These are phyloP conservation scores for Rafetus swinhoei DNA, from an alignment of 2,113 vertebrate species.

Conservation along the genomic window DNA sequence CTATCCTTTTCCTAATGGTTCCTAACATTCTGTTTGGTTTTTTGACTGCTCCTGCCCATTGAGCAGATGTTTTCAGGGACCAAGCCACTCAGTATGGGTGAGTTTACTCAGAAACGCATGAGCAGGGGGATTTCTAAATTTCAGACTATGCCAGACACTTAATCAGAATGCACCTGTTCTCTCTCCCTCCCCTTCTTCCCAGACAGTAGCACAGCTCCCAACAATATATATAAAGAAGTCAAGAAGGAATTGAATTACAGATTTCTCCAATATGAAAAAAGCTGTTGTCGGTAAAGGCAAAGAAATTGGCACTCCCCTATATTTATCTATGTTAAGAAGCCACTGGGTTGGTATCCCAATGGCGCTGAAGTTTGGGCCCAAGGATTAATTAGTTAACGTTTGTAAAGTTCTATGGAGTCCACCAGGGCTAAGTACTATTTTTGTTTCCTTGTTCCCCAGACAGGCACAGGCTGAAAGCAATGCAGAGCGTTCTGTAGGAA, in stretches of 20 bases:
- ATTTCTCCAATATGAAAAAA: slow-evolving; percentile 55
- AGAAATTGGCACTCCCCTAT: not conserved
- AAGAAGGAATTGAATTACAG: slow-evolving; percentile 24
- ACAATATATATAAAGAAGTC: slow-evolving; percentile 37
- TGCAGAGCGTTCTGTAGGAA: not conserved
- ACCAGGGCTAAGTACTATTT: too few species aligned
- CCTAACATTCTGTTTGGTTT: not conserved
- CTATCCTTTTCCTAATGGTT: not conserved
- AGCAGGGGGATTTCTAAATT: not conserved
- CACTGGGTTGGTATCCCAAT: slow-evolving; percentile 4
- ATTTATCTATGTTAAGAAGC: not conserved
- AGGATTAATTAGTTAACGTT: not conserved
- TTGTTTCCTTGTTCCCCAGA: slow-evolving; percentile 1
- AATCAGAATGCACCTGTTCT: slow-evolving; percentile 40
- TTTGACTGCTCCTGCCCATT: not conserved
- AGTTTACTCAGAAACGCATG: not conserved
- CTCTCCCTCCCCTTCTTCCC: not conserved
- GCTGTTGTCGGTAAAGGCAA: slow-evolving; percentile 30
- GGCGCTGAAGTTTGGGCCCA: slow-evolving; percentile 7
- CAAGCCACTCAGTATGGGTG: not conserved
- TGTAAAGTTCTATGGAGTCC: not conserved
- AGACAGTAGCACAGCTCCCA: not conserved
- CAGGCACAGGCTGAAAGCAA: slow-evolving; percentile 4
- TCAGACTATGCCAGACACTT: not conserved
- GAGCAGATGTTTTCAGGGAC: not conserved